Conservation (phyloP, 2,797 vertebrate genomes). For the Tadarida brasiliensis region DNA sequence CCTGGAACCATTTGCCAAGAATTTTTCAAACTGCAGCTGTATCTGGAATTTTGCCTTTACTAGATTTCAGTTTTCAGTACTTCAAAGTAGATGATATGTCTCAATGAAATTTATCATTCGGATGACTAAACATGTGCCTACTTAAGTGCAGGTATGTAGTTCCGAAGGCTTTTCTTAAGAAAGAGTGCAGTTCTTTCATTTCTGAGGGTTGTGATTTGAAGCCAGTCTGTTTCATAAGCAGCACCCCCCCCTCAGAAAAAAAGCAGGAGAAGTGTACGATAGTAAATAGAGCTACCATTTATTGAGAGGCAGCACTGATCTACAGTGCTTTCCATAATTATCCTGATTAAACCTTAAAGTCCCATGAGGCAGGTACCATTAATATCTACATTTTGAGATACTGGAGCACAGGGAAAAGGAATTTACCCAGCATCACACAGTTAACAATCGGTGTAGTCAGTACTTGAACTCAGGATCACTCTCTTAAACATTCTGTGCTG, state of each 20-base stretch:
- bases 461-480: background rate
- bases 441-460: background rate
- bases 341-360: background rate
- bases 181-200: background rate
- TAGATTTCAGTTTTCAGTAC: background rate
- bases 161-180: constrained; percentile 24
- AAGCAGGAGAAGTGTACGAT: background rate
- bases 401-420: background rate
- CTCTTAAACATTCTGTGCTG: background rate
- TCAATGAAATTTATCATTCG: background rate
- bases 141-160: background rate
- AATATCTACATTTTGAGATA: background rate
- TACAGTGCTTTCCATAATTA: background rate
- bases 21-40: background rate
- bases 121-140: background rate
- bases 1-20: background rate
- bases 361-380: background rate
- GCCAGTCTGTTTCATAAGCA: background rate
- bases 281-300: background rate
- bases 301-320: background rate
- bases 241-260: background rate
- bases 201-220: background rate
- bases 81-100: background rate
- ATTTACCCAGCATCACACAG: background rate
- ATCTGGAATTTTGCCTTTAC: constrained; percentile 25